Evolutionary conservation across 2,113 vertebrate genomes (phyloP), one percentile per base, ranked within the genome.

Genomic region (Amblyopsis rosae): DNA sequence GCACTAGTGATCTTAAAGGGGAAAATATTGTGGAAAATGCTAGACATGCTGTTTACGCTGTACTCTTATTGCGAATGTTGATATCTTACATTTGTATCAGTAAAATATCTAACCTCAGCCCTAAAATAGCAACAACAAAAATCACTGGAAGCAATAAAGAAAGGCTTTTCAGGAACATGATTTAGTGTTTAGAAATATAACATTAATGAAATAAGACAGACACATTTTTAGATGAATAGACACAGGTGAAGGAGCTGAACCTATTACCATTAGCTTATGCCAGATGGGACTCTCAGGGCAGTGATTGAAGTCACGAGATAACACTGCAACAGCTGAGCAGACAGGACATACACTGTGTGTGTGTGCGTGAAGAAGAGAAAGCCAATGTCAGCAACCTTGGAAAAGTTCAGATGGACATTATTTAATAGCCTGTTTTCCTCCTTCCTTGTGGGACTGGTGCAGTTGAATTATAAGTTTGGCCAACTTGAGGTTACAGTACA

Each of bases 231-330:
- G 3, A 58, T 15, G 12, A 12, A 35, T 15, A 33, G 11, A 47
- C 3, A 59, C 5, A 63, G 19, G 15, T 19, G 51, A 48, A 54
- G 4, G 33, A 10, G 12, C 26, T 55, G 11, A 51, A 11, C 10
- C 12, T 3, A 13, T 53, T 41, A 54, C 11, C 6, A 15, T n/a
- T 12, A 56, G n/a, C 13, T 59, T 16, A 11, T 56, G 64, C 64
- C 50, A 67, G 48, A 47, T 41, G 33, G 9, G 12, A 60, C 17
- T 71, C 19, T 66, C 17, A 49, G 41, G 60, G 3, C 12, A 6
- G 32, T 62, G 68, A 75, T 50, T 60, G 12, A 74, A 73, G 66
- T 80, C 76, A 77, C 53, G 70, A 74, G 63, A 35, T 60, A 59
- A 69, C 57, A n/a, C n/a, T 51, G 15, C 15, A 65, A 70, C 72